Evolutionary conservation across 2,113 vertebrate genomes (phyloP), one percentile per base, ranked within the genome.

Genomic region (Paracanthobrama guichenoti): DNA sequence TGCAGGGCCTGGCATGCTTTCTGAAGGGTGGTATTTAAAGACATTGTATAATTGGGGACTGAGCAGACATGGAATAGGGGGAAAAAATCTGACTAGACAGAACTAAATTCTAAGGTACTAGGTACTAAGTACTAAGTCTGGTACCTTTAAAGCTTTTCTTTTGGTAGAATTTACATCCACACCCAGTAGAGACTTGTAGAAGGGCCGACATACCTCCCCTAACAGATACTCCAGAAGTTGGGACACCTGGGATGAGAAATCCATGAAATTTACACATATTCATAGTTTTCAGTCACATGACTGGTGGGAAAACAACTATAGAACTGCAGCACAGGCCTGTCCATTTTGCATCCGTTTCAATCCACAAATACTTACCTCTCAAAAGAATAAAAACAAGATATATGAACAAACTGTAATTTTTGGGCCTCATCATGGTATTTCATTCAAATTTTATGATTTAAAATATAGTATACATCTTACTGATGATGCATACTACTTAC

Each of bases 181-280:
- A 0, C 3, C 82, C 57, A 95, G 84, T 44, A 83, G 46, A 1
- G 86, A 35, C 3, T 81, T 89, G 88, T 95, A 97, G 87, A 94
- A 94, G 0, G 93, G 94, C 6, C 93, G 89, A 24, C 96, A 97
- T 2, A 94, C 91, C 4, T 97, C 94, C 8, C 95, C 96, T 82
- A 97, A 85, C 3, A 98, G 89, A 24, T 94, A 62, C 6, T 93
- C 91, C n/a, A 98, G 89, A 53, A 97, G 90, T 0, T 90, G 88
- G 28, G 93, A 92, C 87, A 98, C 94, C 90, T 95, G 81, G 79
- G 28, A 24, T 78, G 83, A 35, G 12, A 31, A 20, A 35, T 3
- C 1, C 1, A 3, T 60, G 1, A 71, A 2, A 7, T 48, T 4
- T 48, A 31, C 2, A 44, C 31, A 71, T 26, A 48, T 28, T 74